Evolutionary conservation across 2,113 vertebrate genomes (phyloP), one percentile per base, ranked within the genome.

Genomic region (Scortum barcoo): DNA sequence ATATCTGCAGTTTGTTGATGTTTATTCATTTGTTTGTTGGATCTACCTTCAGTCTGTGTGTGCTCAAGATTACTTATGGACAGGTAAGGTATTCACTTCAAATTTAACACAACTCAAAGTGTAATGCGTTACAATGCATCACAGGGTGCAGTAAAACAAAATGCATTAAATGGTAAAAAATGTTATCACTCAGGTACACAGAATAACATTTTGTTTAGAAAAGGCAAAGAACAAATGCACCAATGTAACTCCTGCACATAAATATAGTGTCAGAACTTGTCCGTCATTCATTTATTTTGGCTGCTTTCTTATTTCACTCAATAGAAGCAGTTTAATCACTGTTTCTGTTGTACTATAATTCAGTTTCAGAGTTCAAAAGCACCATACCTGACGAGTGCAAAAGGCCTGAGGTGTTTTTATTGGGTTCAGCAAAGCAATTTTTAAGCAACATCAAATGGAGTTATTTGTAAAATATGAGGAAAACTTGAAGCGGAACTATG

Each of bases 331-430:
- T 79, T 57, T 66, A 56, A 69, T 72, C 28, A 60, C 8, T 20
- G 6, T 70, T 73, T 67, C 24, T 0, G 4, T 17, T 70, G 11
- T 22, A 46, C 65, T 75, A 20, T 51, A 61, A 66, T 62, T 48
- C 44, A 40, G 24, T 57, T 26, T 20, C 22, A 26, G 20, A 62
- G 63, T 72, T 88, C 46, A 76, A 86, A 74, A 70, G 70, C 30
- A 79, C 40, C 48, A 24, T 33, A 71, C 20, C 24, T 33, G 48
- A 48, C 17, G 17, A 20, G 12, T 14, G 33, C 26, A 60, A 78
- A 83, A 42, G 22, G 67, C 56, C 22, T 6, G 28, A 58, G 74
- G 69, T 71, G 46, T 36, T 63, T 72, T 62, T 42, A 67, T 71
- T 53, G 14, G 8, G 36, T 38, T 26, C 61, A 78, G 11, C 7